phyloP scores from a whole-genome alignment of 2,113 vertebrate species.

The Chunga burmeisteri region DNA sequence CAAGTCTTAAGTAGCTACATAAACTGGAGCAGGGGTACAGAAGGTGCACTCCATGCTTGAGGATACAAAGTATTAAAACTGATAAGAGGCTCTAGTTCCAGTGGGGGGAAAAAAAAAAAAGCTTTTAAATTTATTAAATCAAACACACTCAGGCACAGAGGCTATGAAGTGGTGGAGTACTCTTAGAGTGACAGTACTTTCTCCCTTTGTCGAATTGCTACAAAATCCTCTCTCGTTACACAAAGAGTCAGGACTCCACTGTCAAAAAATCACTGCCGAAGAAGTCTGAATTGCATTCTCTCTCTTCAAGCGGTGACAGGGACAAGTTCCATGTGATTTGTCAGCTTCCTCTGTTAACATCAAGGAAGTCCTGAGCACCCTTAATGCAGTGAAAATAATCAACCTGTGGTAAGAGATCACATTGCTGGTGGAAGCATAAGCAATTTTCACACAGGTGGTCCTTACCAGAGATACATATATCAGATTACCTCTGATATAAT shows the following conservation, averaged over 20 bases:
- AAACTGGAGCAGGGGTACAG: background rate
- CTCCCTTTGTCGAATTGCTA: background rate
- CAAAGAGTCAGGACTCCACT: background rate
- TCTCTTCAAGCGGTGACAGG: slow-evolving; percentile 1
- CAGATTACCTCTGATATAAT: slow-evolving; percentile 27
- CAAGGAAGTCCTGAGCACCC: slow-evolving; percentile 61
- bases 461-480: slow-evolving; percentile 16
- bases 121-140: slow-evolving; percentile 18
- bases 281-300: background rate
- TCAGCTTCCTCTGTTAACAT: slow-evolving; percentile 31
- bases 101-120: background rate
- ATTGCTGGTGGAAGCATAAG: slow-evolving; percentile 54
- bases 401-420: slow-evolving; percentile 28
- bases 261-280: slow-evolving; percentile 7
- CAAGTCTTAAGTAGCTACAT: slow-evolving; percentile 21
- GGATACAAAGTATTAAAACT: slow-evolving; percentile 10
- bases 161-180: slow-evolving; percentile 32
- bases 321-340: slow-evolving; percentile 43
- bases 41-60: slow-evolving; percentile 47
- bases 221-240: background rate
- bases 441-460: slow-evolving; percentile 31
- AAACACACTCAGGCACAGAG: slow-evolving; percentile 43
- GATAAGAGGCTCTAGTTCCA: slow-evolving; percentile 15
- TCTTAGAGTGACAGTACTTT: slow-evolving; percentile 26
- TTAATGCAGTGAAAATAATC: slow-evolving; percentile 26